These are phyloP conservation scores for Tauraco erythrolophus DNA, from an alignment of 2,113 vertebrate genomes.

Conservation along the genomic window DNA sequence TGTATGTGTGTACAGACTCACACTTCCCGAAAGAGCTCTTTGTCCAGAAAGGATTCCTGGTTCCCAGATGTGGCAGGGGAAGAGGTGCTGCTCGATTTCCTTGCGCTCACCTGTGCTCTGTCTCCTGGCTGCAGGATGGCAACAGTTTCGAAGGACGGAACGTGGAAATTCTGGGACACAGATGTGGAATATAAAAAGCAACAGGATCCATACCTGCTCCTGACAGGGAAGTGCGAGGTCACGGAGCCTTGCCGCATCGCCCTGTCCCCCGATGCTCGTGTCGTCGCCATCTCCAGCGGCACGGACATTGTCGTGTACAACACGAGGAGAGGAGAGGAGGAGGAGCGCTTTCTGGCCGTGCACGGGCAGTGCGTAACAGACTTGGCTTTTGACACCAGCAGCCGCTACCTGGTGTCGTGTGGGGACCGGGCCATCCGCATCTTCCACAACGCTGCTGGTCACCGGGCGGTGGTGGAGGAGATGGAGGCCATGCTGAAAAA, in stretches of 20 bases:
- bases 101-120: accelerated
- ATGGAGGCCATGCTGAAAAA: conserved; percentile 88
- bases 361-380: conserved; percentile 80
- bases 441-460: conserved; percentile 89
- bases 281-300: conserved; percentile 83
- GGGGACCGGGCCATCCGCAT: conserved; percentile 88
- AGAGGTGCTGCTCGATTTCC: accelerated
- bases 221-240: conserved; percentile 80
- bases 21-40: neutral
- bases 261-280: conserved; percentile 86
- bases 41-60: neutral
- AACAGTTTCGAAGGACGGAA: conserved; percentile 92
- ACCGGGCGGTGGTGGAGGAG: conserved; percentile 87
- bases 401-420: conserved; percentile 85
- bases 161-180: conserved; percentile 96
- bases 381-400: conserved; percentile 87
- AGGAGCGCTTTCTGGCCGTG: conserved; percentile 82
- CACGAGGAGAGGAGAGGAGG: conserved; percentile 78
- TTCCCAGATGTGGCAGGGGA: too few species aligned
- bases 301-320: conserved; percentile 81
- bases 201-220: conserved; percentile 92
- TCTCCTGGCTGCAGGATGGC: conserved; percentile 84
- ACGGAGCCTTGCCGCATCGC: conserved; percentile 78
- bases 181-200: conserved; percentile 95
- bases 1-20: accelerated